These are phyloP conservation scores for Lamellibrachia luymesi DNA, from an alignment of 1,140 invertebrate genomes.

Conservation along the genomic window DNA sequence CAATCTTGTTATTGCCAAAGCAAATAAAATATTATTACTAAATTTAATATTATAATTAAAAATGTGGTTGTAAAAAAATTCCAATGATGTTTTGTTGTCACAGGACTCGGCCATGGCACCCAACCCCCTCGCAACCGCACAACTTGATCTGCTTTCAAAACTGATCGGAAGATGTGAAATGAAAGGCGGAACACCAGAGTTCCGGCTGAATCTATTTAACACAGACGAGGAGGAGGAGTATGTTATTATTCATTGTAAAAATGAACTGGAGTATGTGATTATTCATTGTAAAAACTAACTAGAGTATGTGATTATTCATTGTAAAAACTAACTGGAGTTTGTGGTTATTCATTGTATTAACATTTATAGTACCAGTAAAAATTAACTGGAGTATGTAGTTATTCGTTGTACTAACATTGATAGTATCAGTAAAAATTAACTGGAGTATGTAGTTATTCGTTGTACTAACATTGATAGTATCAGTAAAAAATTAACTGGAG, in stretches of 20 bases:
- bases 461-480: too few relatives aligned
- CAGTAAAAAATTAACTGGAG: too few relatives aligned
- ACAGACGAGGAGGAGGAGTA: constrained; percentile 55
- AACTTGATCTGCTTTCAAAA: constrained; percentile 53
- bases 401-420: too few relatives aligned
- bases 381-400: constrained; percentile 13
- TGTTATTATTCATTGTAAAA: constrained; percentile 24
- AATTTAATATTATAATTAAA: too few relatives aligned
- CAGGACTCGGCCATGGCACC: constrained; percentile 28
- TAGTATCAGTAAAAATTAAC: too few relatives aligned
- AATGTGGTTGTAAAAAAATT: too few relatives aligned
- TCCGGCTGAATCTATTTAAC: constrained; percentile 54
- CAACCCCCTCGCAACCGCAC: constrained; percentile 53
- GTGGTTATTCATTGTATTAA: constrained; percentile 21
- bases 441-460: too few relatives aligned
- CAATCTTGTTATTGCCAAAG: too few relatives aligned
- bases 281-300: not conserved
- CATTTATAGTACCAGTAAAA: too few relatives aligned
- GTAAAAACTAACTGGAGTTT: not conserved
- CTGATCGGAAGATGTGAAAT: constrained; percentile 45
- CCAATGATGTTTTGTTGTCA: not conserved
- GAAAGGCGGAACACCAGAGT: constrained; percentile 41
- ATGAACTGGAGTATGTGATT: constrained; percentile 13
- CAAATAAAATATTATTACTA: too few relatives aligned
- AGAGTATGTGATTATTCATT: constrained; percentile 12